Evolutionary conservation across 2,888 invertebrate genomes (phyloP), one percentile per base, ranked within the genome.

Genomic region (Sympetrum striolatum): DNA sequence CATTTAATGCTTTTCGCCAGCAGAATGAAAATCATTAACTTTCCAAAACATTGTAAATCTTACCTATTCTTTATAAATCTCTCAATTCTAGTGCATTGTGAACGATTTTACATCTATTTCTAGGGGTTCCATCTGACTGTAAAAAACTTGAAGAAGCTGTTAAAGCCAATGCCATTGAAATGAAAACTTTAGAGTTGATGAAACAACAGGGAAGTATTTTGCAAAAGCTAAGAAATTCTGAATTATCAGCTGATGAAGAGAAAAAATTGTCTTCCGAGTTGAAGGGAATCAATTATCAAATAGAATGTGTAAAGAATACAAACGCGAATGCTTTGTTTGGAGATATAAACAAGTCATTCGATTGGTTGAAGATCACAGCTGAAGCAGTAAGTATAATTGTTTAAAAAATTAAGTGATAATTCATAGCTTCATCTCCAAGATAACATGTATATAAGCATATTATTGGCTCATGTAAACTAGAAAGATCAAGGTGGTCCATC

Each of bases 121-220:
- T 10, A 86, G 86, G 86, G 86, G 60, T 37, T 22, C 58, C 31
- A 86, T 31, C 86, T n/a, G 86, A 86, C 64, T 86, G 86, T n/a
- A 22, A 60, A 60, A 86, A 86, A 37, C 35, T 86, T 15, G 86
- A 86, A 2, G 39, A 31, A 58, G 86, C 37, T n/a, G 64, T 86
- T 15, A 86, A 64, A 35, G 37, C 60, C 14, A 86, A 86, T 86
- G 86, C 86, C 35, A 60, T 86, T 37, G 86, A 86, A 31, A 86
- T 37, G 60, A 86, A 60, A 60, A 60, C 86, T 37, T 64, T n/a
- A 12, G 60, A 48, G 18, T 39, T 64, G 37, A 39, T 86, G 53
- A 64, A 15, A 15, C 37, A n/a, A n/a, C 58, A 60, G 60, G 86
- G 86, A 14, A 18, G 12, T 14, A n/a, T 64, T 12, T n/a, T 86